Conservation (phyloP, 2,113 vertebrate genomes). For the Noturus placidus region DNA sequence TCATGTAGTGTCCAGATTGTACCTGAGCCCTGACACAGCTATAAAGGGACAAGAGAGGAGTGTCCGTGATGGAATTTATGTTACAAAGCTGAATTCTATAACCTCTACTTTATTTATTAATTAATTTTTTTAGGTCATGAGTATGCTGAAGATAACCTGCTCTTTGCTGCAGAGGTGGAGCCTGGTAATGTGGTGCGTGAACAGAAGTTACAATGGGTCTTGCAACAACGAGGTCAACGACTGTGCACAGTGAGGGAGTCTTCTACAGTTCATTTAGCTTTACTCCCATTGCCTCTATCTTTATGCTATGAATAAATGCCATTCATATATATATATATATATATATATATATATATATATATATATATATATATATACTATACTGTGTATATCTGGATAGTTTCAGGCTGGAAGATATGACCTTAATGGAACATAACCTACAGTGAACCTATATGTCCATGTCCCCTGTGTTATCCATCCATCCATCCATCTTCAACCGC, state of each 20-base stretch:
- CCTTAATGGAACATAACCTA: background rate
- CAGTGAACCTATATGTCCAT: background rate
- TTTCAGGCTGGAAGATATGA: background rate
- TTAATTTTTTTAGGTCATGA: slow-evolving; percentile 82
- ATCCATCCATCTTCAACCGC: too few relatives aligned
- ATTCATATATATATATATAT: background rate
- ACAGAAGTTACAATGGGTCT: slow-evolving; percentile 79
- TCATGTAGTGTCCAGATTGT: background rate
- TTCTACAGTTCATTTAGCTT: background rate
- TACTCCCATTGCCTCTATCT: background rate
- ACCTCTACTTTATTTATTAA: background rate
- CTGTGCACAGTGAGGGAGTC: slow-evolving; percentile 75
- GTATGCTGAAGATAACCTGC: slow-evolving; percentile 91
- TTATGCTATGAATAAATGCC: background rate
- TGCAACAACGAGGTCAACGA: slow-evolving; percentile 74
- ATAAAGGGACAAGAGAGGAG: background rate
- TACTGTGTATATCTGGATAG: background rate
- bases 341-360: background rate
- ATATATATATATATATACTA: background rate
- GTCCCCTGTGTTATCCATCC: background rate
- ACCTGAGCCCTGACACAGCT: background rate
- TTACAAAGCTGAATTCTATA: background rate
- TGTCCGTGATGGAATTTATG: background rate
- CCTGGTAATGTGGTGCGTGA: slow-evolving; percentile 75
- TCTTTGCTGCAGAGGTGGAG: slow-evolving; percentile 88